Evolutionary conservation across 1,140 invertebrate genomes (phyloP), one percentile per base, ranked within the genome.

Genomic region (Aphelenchoides fujianensis): DNA sequence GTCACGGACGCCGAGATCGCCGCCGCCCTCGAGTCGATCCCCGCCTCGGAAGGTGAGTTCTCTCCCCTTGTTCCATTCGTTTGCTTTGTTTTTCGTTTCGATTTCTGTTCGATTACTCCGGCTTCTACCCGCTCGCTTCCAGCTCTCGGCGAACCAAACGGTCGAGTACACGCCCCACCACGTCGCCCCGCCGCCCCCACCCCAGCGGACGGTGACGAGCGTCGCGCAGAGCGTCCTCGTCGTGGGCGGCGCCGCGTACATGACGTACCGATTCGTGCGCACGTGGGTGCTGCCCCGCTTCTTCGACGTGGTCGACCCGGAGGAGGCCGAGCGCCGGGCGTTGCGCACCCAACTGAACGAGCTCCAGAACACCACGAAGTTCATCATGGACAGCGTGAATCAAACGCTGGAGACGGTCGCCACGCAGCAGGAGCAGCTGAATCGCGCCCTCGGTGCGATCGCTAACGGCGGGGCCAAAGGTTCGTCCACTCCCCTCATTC

Each of bases 231-330:
- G 68, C 3, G 61, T 67, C 27, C 54, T 82, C 7, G 61, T 80
- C 16, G 61, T 80, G 41, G 78, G 77, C 23, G 74, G 78, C 2
- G 77, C 74, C 0, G 53, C 66, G 9, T 80, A 82, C 32, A 52
- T 77, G 19, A 74, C 67, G 31, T 80, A 80, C 36, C 63, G 72
- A 32, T 74, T 81, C 59, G 55, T 80, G 19, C 69, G 79, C 27
- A 72, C 74, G 2, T 80, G 76, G 73, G 16, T 80, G 2, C 61
- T 80, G 12, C 78, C 78, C 2, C 71, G 74, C 32, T 77, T 81
- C 31, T 81, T 80, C n/a, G 74, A 78, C 12, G 69, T 80, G 28
- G 73, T 74, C 9, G 78, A 80, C 35, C 77, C 79, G 16, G 79
- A 32, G 30, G 54, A 81, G 16, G 36, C 37, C 37, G 63, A 66